Percentiles rank a stretch among this genome's conserved stretches.
phyloP scores from a whole-genome alignment of 2,113 vertebrate species.

The Lontra canadensis region DNA sequence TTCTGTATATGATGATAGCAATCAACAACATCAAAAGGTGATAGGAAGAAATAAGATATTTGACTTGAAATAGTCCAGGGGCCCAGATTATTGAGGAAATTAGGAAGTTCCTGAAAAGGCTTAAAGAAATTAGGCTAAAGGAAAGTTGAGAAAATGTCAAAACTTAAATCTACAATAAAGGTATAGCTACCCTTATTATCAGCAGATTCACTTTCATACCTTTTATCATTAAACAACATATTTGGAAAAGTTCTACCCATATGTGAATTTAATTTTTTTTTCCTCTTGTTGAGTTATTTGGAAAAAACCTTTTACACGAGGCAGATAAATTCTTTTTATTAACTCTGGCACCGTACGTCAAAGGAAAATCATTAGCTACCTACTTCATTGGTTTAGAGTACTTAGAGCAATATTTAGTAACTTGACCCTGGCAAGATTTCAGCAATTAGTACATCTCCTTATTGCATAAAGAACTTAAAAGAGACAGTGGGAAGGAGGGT shows the following conservation, averaged over 20 bases:
- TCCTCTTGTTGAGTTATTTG: constrained; percentile 38
- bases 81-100: not conserved
- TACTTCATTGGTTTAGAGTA: constrained; percentile 66
- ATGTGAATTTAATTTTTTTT: constrained; percentile 20
- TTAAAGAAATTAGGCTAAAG: not conserved
- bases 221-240: not conserved
- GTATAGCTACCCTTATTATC: not conserved
- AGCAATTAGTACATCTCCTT: constrained; percentile 58
- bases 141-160: constrained; percentile 36
- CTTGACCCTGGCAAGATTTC: constrained; percentile 61
- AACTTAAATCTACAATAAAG: not conserved
- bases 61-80: not conserved
- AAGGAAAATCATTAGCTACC: constrained; percentile 80
- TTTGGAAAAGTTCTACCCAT: not conserved
- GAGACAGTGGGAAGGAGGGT: not conserved
- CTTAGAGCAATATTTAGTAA: constrained; percentile 79
- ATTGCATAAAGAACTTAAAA: constrained; percentile 56
- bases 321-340: constrained; percentile 55
- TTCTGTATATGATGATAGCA: not conserved
- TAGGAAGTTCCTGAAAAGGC: not conserved
- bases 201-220: not conserved
- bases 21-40: not conserved
- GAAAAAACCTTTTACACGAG: not conserved
- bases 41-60: not conserved
- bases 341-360: constrained; percentile 49